A percentile compares a stretch with the other conserved stretches of the same genome.
Evolutionary conservation across 2,113 vertebrate genomes (phyloP).

Genomic region (Trogon melanurus): DNA sequence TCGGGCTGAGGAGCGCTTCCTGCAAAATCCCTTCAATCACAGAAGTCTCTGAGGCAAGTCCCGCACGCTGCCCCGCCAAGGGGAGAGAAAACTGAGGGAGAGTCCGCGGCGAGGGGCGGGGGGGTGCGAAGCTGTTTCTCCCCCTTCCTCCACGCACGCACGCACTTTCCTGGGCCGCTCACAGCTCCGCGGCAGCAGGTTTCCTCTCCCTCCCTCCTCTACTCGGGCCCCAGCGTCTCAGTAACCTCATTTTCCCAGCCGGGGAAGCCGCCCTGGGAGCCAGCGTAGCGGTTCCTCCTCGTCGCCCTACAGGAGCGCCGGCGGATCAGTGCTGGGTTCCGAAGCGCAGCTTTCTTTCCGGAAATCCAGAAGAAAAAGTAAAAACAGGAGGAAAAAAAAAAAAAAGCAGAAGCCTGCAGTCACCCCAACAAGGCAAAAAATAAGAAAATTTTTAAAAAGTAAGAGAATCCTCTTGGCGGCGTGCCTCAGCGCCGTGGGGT

Average conservation of each 20-base stretch:
- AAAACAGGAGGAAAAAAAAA: neutral
- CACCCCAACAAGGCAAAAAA: neutral
- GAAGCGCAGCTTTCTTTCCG: neutral
- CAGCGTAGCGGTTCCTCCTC: slow-evolving; percentile 51
- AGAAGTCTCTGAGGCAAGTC: neutral
- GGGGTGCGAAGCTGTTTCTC: neutral
- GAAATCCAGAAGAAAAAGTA: neutral
- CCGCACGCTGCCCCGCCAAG: neutral
- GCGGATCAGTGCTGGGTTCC: slow-evolving; percentile 11
- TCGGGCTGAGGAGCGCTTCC: neutral
- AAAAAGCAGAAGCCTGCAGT: neutral
- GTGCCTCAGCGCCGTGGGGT: neutral
- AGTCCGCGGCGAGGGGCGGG: neutral
- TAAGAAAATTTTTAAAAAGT: too few species aligned
- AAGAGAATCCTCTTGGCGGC: neutral
- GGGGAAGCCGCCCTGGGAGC: slow-evolving; percentile 20
- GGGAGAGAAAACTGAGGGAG: neutral
- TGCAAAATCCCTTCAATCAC: slow-evolving; percentile 6
- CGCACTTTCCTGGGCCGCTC: slow-evolving; percentile 14
- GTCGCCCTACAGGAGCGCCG: neutral
- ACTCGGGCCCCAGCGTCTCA: slow-evolving; percentile 41
- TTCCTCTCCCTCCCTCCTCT: slow-evolving; percentile 42
- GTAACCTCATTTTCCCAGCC: slow-evolving; percentile 50
- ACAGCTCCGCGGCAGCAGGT: slow-evolving; percentile 6
- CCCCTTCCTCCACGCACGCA: neutral